These are phyloP conservation scores for Cebidichthys violaceus DNA, from an alignment of 2,113 vertebrate genomes.

Conservation along the genomic window DNA sequence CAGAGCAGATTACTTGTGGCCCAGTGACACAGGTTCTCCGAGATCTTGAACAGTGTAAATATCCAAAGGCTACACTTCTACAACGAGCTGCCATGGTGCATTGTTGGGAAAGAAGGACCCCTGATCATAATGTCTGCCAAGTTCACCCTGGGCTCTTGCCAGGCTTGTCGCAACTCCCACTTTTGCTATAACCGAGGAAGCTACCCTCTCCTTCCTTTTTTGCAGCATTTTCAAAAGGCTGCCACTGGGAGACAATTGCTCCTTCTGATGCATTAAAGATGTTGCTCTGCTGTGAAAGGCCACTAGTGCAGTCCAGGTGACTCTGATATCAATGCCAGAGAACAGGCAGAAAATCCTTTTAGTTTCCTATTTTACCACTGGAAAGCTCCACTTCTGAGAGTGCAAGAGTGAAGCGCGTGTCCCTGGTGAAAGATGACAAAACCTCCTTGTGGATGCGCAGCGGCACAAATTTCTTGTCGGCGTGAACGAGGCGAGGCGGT, in stretches of 20 bases:
- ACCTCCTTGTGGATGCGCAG: background rate
- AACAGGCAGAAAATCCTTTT: background rate
- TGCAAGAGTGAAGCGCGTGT: slow-evolving; percentile 3
- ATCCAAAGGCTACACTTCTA: slow-evolving; percentile 25
- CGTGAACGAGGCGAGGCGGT: background rate
- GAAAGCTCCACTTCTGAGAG: background rate
- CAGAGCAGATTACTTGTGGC: slow-evolving; percentile 3
- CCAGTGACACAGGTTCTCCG: slow-evolving; percentile 9
- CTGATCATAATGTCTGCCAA: slow-evolving; percentile 35
- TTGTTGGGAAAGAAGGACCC: slow-evolving; percentile 24
- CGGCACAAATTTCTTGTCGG: background rate
- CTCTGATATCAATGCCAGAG: background rate
- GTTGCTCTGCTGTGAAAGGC: background rate
- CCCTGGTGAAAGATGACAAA: slow-evolving; percentile 16
- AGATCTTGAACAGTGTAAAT: slow-evolving; percentile 30
- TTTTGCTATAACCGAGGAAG: slow-evolving; percentile 10
- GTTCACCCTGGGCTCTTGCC: slow-evolving; percentile 29
- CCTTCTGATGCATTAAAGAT: background rate
- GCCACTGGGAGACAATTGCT: background rate
- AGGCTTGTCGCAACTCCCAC: slow-evolving; percentile 6
- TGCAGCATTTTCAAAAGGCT: background rate
- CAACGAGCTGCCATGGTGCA: background rate
- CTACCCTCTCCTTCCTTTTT: background rate
- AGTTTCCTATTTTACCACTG: background rate
- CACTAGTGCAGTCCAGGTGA: background rate